Base-by-base conservation (phyloP, 2,113 vertebrate species). In the Brachyhypopomus gauderio region DNA sequence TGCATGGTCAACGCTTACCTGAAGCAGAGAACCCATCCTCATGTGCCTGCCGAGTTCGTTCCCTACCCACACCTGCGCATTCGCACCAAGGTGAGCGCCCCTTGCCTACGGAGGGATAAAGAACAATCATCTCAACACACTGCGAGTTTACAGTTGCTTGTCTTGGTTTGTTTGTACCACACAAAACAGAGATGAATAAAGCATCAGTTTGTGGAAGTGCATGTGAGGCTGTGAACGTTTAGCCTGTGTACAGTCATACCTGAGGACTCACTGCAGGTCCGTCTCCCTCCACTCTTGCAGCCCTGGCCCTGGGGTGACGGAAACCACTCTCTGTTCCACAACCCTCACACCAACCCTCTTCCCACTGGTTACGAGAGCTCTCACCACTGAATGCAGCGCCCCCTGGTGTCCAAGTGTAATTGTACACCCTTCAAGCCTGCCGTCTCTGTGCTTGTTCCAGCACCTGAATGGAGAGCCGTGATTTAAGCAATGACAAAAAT, bases 281-380 rank as follows among this genome's bases (percentile, higher is more conserved):
- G 56, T 52, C 11, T 67, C 38, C 58, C 52, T 85, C 27, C 69
- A 25, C 45, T 80, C 80, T 75, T 75, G 62, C 88, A 97, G 96
- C 93, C 83, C 71, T 97, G 91, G 79, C 93, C 95, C 0, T 97
- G 96, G 96, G 95, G 96, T 0, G 96, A 97, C 62, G 95, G 96
- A 63, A 96, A 96, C 90, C 96, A 95, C 88, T 86, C 88, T 0
- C 78, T 98, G 3, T 95, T 98, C 93, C 96, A 97, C 92, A 98
- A 97, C 66, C 0, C 92, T 41, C 95, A 87, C 27, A 14, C 91
- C 79, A 98, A 97, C 41, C 0, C 95, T 30, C 92, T 97, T 70
- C 96, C 96, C 4, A 92, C 92, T 0, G 96, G 96, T 41, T 97
- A 89, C 0, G 95, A 97, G 86, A 71, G n/a, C 1, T 56, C 79